These are phyloP conservation scores for Turritopsis dohrnii DNA, from an alignment of 30 jellyfish, hydroid and myxozoan species.

Conservation along the genomic window DNA sequence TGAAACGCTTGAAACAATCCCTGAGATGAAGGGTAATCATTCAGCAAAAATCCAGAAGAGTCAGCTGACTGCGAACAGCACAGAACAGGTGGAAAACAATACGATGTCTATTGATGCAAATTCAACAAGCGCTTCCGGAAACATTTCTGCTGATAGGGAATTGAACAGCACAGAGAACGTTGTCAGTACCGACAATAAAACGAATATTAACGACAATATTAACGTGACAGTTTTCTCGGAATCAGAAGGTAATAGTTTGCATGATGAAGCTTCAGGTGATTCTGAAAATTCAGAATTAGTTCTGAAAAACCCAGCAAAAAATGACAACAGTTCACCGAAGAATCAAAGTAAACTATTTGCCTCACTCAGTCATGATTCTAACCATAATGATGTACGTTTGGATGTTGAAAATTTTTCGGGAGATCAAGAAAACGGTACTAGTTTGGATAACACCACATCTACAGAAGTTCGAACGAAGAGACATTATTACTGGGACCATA, in stretches of 20 bases:
- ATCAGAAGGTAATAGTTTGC: not conserved
- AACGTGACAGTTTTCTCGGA: not conserved
- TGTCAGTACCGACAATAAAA: not conserved
- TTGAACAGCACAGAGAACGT: not conserved
- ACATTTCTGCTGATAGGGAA: not conserved
- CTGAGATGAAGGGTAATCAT: not conserved
- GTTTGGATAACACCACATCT: not conserved
- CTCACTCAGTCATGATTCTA: not conserved
- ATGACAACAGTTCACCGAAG: not conserved
- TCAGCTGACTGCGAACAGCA: not conserved
- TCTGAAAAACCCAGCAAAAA: not conserved
- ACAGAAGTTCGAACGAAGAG: conserved; percentile 11
- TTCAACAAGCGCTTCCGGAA: not conserved
- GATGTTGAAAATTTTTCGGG: not conserved
- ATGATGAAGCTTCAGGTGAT: not conserved
- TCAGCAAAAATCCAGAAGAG: not conserved
- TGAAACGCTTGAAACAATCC: not conserved
- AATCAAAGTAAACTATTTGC: not conserved
- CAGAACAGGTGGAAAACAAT: not conserved
- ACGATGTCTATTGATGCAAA: not conserved
- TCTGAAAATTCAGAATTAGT: not conserved
- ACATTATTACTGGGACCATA: conserved; percentile 6
- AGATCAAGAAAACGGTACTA: not conserved
- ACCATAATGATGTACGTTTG: not conserved
- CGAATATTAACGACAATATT: not conserved